Evolutionary conservation across 2,797 vertebrate species (phyloP).

Genomic region (Euthynnus affinis): DNA sequence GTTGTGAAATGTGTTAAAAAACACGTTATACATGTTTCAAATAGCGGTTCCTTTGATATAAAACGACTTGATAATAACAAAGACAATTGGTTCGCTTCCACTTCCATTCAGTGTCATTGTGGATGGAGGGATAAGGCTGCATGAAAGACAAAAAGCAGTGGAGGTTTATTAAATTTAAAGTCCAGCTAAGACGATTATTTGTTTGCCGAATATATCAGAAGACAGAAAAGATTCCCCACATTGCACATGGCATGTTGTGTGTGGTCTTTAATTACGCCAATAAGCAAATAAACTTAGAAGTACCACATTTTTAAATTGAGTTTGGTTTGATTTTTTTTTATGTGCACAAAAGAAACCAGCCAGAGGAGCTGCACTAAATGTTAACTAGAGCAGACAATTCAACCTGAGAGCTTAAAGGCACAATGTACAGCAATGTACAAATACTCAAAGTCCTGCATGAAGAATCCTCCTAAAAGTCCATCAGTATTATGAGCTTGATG

Average conservation of each 20-base stretch:
- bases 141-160: fast-evolving
- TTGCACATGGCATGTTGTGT: too few species aligned
- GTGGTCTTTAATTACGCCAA: fast-evolving
- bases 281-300: neutral
- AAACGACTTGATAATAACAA: neutral
- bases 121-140: neutral
- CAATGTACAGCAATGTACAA: too few species aligned
- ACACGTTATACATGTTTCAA: neutral
- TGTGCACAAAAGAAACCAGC: neutral
- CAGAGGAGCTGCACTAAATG: neutral
- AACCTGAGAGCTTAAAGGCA: neutral
- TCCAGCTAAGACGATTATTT: fast-evolving
- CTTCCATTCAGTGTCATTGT: fast-evolving
- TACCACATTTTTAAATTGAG: neutral
- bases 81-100: neutral
- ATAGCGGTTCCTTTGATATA: neutral
- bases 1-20: neutral
- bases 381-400: neutral
- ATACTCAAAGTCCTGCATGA: too few species aligned
- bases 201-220: neutral
- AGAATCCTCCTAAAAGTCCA: too few species aligned
- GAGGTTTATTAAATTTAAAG: neutral
- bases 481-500: too few species aligned
- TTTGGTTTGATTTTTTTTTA: neutral
- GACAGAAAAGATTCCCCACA: fast-evolving